phyloP scores from a whole-genome alignment of 2,797 vertebrate species.

The Malacoraja senta region DNA sequence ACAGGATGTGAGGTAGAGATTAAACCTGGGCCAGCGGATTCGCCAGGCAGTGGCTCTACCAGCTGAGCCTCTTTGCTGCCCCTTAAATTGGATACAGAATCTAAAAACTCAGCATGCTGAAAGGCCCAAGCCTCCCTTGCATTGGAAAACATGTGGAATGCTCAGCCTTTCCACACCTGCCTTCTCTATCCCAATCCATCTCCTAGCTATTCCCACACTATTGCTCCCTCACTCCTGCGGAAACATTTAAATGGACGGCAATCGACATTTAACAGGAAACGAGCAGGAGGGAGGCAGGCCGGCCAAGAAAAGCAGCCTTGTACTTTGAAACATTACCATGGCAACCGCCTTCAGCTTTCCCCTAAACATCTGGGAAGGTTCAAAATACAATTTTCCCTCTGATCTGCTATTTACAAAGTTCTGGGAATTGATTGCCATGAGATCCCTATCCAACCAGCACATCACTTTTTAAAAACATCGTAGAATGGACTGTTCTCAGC shows the following conservation, averaged over 20 bases:
- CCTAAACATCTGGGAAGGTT: neutral
- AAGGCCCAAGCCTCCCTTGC: neutral
- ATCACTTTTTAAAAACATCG: neutral
- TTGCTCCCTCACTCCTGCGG: neutral
- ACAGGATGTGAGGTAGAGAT: too few species aligned
- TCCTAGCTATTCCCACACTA: conserved; percentile 21
- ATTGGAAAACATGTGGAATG: neutral
- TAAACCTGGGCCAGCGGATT: too few species aligned
- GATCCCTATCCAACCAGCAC: neutral
- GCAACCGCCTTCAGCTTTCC: neutral
- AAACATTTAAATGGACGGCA: conserved; percentile 14
- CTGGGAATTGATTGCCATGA: neutral
- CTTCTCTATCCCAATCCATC: neutral
- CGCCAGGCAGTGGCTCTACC: too few species aligned
- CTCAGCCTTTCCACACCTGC: neutral
- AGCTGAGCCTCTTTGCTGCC: neutral
- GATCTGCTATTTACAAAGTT: neutral
- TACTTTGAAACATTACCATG: conserved; percentile 27
- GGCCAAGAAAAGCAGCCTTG: conserved; percentile 18
- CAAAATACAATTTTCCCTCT: neutral
- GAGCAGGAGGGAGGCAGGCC: neutral
- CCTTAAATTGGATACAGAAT: neutral
- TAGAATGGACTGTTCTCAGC: too few species aligned
- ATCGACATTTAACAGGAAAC: conserved; percentile 6
- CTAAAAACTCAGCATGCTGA: neutral